Percentiles rank a stretch among this genome's conserved stretches.
Conservation (phyloP, 2,797 vertebrate genomes). For the Choloepus didactylus region DNA sequence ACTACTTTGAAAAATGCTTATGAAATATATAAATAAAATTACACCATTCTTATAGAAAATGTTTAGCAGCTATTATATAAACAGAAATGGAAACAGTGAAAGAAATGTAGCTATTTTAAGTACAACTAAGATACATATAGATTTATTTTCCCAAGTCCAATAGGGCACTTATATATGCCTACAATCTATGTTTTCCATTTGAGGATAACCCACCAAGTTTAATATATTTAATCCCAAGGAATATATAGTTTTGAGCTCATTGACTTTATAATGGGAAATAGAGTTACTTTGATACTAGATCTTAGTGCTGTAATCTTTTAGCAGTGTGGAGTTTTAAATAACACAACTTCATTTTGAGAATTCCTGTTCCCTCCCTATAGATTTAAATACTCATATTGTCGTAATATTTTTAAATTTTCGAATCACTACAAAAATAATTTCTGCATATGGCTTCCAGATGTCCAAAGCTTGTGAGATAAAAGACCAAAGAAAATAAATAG, state of each 20-base stretch:
- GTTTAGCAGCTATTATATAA: slow-evolving; percentile 43
- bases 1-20: slow-evolving; percentile 3
- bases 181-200: slow-evolving; percentile 6
- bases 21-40: slow-evolving; percentile 54
- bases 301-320: not conserved
- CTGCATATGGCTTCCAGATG: not conserved
- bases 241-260: not conserved
- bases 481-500: not conserved
- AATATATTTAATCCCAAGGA: not conserved
- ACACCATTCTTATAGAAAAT: not conserved
- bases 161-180: not conserved
- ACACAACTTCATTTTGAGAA: slow-evolving; percentile 10
- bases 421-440: not conserved
- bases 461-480: not conserved
- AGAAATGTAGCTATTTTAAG: not conserved
- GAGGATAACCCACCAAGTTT: not conserved
- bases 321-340: not conserved
- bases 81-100: slow-evolving; percentile 38
- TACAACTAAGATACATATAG: not conserved
- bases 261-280: slow-evolving; percentile 13
- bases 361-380: not conserved
- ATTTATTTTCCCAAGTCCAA: not conserved
- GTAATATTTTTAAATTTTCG: slow-evolving; percentile 48
- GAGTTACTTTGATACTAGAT: not conserved
- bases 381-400: not conserved